Evolutionary conservation across 2,888 invertebrate genomes (phyloP).

Genomic region (Stenotaenia linearis): DNA sequence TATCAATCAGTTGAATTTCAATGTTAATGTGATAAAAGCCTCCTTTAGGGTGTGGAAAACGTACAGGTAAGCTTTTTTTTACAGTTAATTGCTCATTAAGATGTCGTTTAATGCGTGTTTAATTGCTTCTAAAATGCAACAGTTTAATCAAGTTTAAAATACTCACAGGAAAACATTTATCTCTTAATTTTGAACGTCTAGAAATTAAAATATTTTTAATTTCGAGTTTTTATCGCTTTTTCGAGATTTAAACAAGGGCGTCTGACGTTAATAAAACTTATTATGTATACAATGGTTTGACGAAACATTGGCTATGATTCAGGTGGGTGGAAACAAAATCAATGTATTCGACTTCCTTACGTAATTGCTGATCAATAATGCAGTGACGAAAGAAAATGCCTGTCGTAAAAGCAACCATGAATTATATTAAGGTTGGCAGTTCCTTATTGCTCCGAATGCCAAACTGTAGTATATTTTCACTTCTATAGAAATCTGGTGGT

Average conservation of each 20-base stretch:
- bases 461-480: too few relatives aligned
- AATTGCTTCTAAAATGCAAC: not conserved
- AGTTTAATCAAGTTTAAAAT: not conserved
- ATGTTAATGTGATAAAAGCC: not conserved
- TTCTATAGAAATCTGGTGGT: too few relatives aligned
- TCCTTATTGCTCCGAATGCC: not conserved
- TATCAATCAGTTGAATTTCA: not conserved
- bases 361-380: slow-evolving; percentile 14
- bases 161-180: not conserved
- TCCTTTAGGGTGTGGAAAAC: not conserved
- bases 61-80: not conserved
- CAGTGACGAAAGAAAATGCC: not conserved
- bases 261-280: not conserved
- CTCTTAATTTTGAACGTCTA: not conserved
- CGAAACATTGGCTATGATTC: not conserved
- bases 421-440: not conserved
- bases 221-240: not conserved
- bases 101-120: not conserved
- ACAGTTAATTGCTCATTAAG: slow-evolving; percentile 1
- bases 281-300: not conserved
- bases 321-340: not conserved
- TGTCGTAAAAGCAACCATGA: not conserved
- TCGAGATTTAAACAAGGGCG: too few relatives aligned
- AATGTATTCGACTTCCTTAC: not conserved
- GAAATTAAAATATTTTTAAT: not conserved